phyloP scores from a whole-genome alignment of 2,113 vertebrate genomes.

The Psilopogon haemacephalus region DNA sequence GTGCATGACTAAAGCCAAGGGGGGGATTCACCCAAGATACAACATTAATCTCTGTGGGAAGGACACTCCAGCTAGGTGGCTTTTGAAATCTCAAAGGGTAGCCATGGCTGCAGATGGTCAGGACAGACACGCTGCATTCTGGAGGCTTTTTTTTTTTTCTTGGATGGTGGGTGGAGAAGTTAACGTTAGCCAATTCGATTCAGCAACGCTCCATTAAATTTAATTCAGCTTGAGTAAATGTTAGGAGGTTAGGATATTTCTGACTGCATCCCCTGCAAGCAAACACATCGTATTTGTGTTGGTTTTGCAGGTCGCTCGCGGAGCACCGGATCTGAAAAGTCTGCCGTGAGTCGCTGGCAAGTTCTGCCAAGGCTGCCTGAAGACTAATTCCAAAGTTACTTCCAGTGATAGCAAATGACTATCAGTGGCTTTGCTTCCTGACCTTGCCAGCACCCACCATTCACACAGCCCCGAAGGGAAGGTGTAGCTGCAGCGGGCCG shows the following conservation, averaged over 20 bases:
- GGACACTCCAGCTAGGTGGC: not conserved
- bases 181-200: not conserved
- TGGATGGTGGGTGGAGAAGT: not conserved
- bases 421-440: not conserved
- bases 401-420: not conserved
- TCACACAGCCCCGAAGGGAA: not conserved
- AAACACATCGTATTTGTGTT: not conserved
- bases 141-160: not conserved
- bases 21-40: not conserved
- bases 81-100: not conserved
- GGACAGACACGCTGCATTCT: not conserved
- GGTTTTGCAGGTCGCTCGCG: not conserved
- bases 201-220: not conserved
- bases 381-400: not conserved
- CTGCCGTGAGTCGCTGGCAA: constrained; percentile 1
- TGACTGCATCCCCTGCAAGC: not conserved
- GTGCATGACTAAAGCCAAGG: not conserved
- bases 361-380: constrained; percentile 25
- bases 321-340: not conserved
- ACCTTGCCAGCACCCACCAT: not conserved
- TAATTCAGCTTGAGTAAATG: constrained; percentile 1
- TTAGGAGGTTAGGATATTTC: not conserved
- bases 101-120: not conserved
- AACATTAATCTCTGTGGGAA: not conserved
- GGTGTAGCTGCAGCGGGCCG: not conserved